A percentile compares a stretch with the other conserved stretches of the same genome.
Evolutionary conservation across 2,797 vertebrate genomes (phyloP).

Genomic region (Tenualosa ilisha): DNA sequence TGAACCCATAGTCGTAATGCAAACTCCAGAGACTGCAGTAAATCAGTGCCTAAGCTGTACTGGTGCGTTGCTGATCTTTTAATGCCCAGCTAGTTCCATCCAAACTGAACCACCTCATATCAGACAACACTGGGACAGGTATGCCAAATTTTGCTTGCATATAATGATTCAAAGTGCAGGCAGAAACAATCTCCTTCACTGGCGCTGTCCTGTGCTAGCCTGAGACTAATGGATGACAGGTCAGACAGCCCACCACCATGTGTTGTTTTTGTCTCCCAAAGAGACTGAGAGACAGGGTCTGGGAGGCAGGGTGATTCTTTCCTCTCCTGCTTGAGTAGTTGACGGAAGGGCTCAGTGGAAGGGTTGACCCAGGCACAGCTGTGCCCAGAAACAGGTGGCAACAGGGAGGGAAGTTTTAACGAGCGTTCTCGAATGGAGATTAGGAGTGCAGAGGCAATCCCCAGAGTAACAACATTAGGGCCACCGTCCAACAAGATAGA

Average conservation of each 20-base stretch:
- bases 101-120: background rate
- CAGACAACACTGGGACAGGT: background rate
- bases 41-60: background rate
- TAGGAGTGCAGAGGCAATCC: conserved; percentile 60
- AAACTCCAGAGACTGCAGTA: background rate
- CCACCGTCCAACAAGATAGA: conserved; percentile 42
- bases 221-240: background rate
- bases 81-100: background rate
- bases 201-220: background rate
- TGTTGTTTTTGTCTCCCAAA: conserved; percentile 17
- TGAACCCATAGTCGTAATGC: background rate
- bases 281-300: background rate
- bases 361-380: conserved; percentile 60
- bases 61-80: background rate
- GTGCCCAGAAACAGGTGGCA: conserved; percentile 70
- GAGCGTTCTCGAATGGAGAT: conserved; percentile 62
- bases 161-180: background rate
- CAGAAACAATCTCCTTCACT: background rate
- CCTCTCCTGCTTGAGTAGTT: background rate
- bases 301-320: conserved; percentile 19
- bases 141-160: background rate
- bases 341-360: background rate
- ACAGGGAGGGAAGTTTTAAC: conserved; percentile 70
- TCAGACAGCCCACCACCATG: conserved; percentile 17
- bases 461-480: conserved; percentile 61